Base-by-base conservation (phyloP, 2,888 invertebrate genomes). In the Rhorus exstirpatorius region DNA sequence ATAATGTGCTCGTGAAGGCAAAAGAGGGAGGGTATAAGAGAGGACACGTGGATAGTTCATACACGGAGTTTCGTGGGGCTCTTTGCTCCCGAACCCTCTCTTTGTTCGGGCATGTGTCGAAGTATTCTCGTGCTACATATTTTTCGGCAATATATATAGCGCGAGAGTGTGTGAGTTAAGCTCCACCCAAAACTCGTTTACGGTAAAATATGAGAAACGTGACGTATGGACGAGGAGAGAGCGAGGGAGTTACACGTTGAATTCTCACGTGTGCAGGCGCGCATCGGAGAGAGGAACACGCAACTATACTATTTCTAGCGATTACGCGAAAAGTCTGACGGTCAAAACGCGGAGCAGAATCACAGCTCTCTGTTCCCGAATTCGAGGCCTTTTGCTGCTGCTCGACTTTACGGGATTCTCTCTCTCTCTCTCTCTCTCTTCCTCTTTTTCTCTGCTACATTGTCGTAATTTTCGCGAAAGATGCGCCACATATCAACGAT, bases 291-390 rank as follows among this genome's bases (percentile, higher is more conserved):
- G 26, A 38, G 24, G n/a, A 17, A 17, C 21, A 17, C 21, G 31
- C 44, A 65, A 79, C 72, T 77, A 81, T 65, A 85, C 86, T 85
- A 85, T 85, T 86, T 83, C 85, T 80, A 83, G 83, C 81, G 83
- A 85, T 85, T 85, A 83, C 79, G 79, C n/a, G 77, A 83, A 83
- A 72, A 53, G 41, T 67, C 68, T 24, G 24, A 60, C 31, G 10
- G 17, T 67, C 67, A 38, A 26, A 51, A 35, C 24, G 41, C 44
- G 46, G 61, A 41, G 24, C 61, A 10, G 31, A 31, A 14, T 58
- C n/a, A n/a, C n/a, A n/a, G n/a, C n/a, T 46, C 38, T 2, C 58
- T 35, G n/a, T 46, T 61, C 19, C 17, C 44, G 31, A 10, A 12
- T 38, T 38, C 19, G 46, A n/a, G n/a, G 14, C 14, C 19, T 38